Percentiles rank a stretch among this genome's conserved stretches.
Conservation (phyloP, 1,140 invertebrate genomes). For the Cyclargus thomasi region DNA sequence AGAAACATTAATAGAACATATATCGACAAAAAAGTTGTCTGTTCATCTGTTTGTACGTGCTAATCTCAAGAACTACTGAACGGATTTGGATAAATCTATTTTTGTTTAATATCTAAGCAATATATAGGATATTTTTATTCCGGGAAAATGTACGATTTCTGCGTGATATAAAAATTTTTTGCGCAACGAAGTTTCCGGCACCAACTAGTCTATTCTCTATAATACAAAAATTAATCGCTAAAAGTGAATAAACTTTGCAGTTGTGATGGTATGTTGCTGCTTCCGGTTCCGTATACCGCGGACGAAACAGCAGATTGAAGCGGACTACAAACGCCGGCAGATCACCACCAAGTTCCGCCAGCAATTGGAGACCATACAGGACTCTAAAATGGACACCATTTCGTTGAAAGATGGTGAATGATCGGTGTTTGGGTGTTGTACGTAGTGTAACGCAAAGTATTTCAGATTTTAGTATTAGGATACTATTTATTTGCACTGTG, state of each 20-base stretch:
- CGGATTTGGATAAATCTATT: too few species aligned
- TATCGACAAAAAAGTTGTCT: too few species aligned
- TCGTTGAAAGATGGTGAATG: constrained; percentile 84
- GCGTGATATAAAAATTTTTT: too few species aligned
- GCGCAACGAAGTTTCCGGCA: too few species aligned
- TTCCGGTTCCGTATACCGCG: constrained; percentile 90
- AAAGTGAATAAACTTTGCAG: constrained; percentile 41
- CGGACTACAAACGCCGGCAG: constrained; percentile 89
- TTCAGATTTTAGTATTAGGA: not conserved
- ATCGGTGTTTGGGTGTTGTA: constrained; percentile 12
- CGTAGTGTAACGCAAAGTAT: not conserved
- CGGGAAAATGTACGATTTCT: too few species aligned
- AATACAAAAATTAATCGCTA: too few species aligned
- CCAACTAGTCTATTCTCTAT: too few species aligned
- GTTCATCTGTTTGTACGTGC: too few species aligned
- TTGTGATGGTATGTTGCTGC: constrained; percentile 90
- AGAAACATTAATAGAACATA: too few species aligned
- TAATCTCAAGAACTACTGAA: too few species aligned
- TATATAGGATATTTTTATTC: too few species aligned
- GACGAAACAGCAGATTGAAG: constrained; percentile 95
- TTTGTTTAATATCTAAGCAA: too few species aligned
- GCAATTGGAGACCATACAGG: constrained; percentile 86
- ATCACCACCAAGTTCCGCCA: constrained; percentile 88
- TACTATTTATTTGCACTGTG: not conserved
- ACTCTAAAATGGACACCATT: constrained; percentile 90